Conservation (phyloP, 2,797 vertebrate species). For the Threskiornis aethiopicus region DNA sequence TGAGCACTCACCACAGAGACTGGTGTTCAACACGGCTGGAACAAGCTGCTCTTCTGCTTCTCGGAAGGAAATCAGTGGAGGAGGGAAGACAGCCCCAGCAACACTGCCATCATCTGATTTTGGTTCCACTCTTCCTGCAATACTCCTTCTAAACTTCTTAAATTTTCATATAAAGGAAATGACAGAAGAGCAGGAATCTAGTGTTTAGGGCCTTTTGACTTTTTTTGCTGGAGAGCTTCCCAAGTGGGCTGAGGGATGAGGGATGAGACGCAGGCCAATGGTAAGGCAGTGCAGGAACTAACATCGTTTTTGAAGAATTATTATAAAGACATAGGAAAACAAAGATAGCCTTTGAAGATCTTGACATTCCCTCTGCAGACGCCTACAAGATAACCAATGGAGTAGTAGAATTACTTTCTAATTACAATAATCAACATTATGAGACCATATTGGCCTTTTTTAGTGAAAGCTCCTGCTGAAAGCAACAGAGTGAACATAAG, state of each 20-base stretch:
- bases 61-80: conserved; percentile 5
- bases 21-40: background rate
- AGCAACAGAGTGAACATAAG: background rate
- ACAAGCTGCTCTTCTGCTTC: background rate
- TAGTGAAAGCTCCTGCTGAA: background rate
- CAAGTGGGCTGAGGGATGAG: background rate
- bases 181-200: background rate
- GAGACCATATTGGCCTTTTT: background rate
- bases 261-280: background rate
- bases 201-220: background rate
- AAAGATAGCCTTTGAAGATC: background rate
- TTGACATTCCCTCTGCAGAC: background rate
- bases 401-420: background rate
- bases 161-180: background rate
- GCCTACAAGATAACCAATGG: background rate
- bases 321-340: background rate
- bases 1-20: background rate
- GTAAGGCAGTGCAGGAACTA: background rate
- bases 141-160: background rate
- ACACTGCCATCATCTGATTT: background rate
- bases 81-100: background rate
- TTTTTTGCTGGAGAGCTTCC: background rate
- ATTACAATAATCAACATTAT: background rate
- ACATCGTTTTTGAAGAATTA: background rate
- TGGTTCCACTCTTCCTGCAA: background rate